Percentiles rank a stretch among this genome's conserved stretches.
phyloP scores from a whole-genome alignment of 2,113 vertebrate species.

The Chaenogobius annularis region DNA sequence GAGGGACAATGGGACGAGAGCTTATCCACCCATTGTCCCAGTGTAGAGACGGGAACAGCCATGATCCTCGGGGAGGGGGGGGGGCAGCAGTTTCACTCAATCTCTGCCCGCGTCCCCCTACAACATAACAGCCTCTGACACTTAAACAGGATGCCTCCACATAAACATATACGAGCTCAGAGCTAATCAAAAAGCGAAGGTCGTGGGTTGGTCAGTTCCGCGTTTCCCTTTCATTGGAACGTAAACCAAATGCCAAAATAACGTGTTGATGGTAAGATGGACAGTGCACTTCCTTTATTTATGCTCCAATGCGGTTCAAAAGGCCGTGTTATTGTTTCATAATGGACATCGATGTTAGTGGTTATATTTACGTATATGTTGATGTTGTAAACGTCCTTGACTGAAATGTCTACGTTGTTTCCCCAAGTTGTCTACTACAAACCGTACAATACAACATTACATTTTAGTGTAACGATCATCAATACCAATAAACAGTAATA shows the following conservation, averaged over 20 bases:
- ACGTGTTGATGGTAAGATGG: constrained; percentile 5
- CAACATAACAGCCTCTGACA: constrained; percentile 45
- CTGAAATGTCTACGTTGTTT: too few relatives aligned
- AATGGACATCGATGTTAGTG: not conserved
- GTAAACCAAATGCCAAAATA: not conserved
- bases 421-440: too few relatives aligned
- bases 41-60: constrained; percentile 50
- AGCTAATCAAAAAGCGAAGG: constrained; percentile 35
- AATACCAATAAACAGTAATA: too few relatives aligned
- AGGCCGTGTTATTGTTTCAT: not conserved
- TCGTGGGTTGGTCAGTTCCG: constrained; percentile 7
- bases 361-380: not conserved
- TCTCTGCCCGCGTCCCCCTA: constrained; percentile 67
- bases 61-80: not conserved
- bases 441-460: too few relatives aligned
- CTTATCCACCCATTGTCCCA: constrained; percentile 67
- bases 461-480: too few relatives aligned
- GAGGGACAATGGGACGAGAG: constrained; percentile 62
- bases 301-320: not conserved
- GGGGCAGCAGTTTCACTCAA: constrained; percentile 64
- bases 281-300: constrained; percentile 24
- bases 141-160: constrained; percentile 20
- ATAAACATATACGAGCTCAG: constrained; percentile 17
- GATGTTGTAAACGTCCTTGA: too few relatives aligned
- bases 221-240: constrained; percentile 20